phyloP scores from a whole-genome alignment of 2,888 invertebrate species.

The Mythimna vitellina region DNA sequence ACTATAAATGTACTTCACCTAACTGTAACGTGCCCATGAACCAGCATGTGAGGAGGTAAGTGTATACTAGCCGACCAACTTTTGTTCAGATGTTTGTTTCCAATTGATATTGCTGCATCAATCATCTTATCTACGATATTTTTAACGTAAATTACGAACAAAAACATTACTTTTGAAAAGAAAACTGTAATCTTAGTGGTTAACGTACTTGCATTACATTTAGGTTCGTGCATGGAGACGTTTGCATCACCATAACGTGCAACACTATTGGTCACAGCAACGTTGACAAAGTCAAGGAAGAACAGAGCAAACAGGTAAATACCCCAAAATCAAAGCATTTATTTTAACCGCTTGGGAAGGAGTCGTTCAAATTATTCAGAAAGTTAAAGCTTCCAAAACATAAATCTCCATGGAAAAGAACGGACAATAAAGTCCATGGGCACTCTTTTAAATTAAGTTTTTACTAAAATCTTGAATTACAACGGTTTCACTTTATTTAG shows the following conservation, averaged over 20 bases:
- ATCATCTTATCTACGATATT: too few relatives aligned
- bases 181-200: too few relatives aligned
- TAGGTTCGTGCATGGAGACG: slow-evolving; percentile 96
- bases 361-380: not conserved
- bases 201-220: not conserved
- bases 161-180: too few relatives aligned
- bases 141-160: too few relatives aligned
- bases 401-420: too few relatives aligned
- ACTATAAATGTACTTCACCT: slow-evolving; percentile 95
- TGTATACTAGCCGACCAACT: not conserved
- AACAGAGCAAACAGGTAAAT: slow-evolving; percentile 82
- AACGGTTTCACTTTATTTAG: not conserved
- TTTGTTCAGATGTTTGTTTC: not conserved
- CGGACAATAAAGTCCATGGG: not conserved
- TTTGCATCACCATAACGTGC: slow-evolving; percentile 95
- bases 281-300: slow-evolving; percentile 82
- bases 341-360: not conserved
- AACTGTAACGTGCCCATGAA: slow-evolving; percentile 96
- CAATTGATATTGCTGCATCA: not conserved
- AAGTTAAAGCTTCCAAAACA: not conserved
- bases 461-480: not conserved
- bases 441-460: not conserved
- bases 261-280: slow-evolving; percentile 90
- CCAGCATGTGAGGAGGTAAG: slow-evolving; percentile 94
- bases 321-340: not conserved